Evolutionary conservation across 1,140 invertebrate genomes (phyloP).

Genomic region (Macrostomum lignano): DNA sequence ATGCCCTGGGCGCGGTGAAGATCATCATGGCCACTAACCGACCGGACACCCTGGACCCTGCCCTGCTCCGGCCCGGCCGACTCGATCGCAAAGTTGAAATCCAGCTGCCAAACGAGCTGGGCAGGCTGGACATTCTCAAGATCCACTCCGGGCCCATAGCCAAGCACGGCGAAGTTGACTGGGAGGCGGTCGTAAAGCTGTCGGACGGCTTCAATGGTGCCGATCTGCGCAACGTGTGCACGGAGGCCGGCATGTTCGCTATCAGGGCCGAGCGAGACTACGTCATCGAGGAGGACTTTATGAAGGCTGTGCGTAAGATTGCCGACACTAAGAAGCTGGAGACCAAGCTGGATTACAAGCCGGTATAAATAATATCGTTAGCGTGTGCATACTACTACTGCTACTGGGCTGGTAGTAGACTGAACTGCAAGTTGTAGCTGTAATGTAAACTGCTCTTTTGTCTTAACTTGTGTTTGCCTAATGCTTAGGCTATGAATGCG

Average conservation of each 20-base stretch:
- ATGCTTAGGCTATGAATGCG: too few species aligned
- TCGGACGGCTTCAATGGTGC: slow-evolving; percentile 97
- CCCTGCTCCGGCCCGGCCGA: slow-evolving; percentile 69
- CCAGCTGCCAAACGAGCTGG: slow-evolving; percentile 86
- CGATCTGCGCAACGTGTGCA: slow-evolving; percentile 92
- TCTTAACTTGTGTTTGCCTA: too few species aligned
- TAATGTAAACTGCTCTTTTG: too few species aligned
- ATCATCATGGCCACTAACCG: slow-evolving; percentile 99
- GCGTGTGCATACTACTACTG: too few species aligned
- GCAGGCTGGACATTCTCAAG: slow-evolving; percentile 76
- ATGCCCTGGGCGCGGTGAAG: slow-evolving; percentile 88
- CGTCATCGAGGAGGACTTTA: slow-evolving; percentile 92
- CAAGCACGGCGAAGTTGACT: slow-evolving; percentile 95
- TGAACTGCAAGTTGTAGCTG: too few species aligned
- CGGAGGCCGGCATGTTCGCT: slow-evolving; percentile 84
- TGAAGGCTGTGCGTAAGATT: slow-evolving; percentile 97
- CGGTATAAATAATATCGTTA: slow-evolving; percentile 50
- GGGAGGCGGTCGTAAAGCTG: slow-evolving; percentile 88
- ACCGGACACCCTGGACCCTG: slow-evolving; percentile 83
- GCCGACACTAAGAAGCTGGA: slow-evolving; percentile 95
- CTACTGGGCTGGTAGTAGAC: too few species aligned
- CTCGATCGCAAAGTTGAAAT: slow-evolving; percentile 98
- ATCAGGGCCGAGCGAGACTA: slow-evolving; percentile 65
- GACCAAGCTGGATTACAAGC: slow-evolving; percentile 95
- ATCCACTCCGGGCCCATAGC: slow-evolving; percentile 84